Conservation (phyloP, 2,797 vertebrate species). For the Borostomias antarcticus region DNA sequence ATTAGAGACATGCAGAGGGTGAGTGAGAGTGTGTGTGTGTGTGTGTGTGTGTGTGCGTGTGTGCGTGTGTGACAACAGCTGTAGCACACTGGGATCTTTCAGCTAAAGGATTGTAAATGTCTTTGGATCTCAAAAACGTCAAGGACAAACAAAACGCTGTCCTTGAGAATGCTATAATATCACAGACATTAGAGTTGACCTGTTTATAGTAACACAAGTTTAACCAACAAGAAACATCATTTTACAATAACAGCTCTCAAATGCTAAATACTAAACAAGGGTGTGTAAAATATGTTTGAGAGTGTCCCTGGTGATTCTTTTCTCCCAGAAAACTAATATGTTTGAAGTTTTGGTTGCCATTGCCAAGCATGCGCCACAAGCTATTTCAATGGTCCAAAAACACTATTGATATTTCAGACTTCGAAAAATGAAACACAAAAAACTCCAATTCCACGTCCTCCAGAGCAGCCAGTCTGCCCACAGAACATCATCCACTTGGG, state of each 20-base stretch:
- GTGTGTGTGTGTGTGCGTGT: constrained; percentile 39
- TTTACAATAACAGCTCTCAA: constrained; percentile 65
- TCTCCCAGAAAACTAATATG: constrained; percentile 76
- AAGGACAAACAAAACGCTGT: constrained; percentile 20
- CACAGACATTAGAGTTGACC: constrained; percentile 66
- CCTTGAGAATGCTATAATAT: constrained; percentile 47
- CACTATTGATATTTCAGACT: constrained; percentile 76
- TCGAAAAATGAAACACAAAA: constrained; percentile 71
- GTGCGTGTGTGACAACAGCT: constrained; percentile 52
- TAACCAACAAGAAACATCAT: constrained; percentile 40
- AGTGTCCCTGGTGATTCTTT: constrained; percentile 65
- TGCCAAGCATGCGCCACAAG: constrained; percentile 72
- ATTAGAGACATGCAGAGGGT: constrained; percentile 64
- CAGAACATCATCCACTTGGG: constrained; percentile 61
- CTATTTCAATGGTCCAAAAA: constrained; percentile 72
- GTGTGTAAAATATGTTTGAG: constrained; percentile 63
- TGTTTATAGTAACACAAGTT: constrained; percentile 67
- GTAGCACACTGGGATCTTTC: constrained; percentile 51
- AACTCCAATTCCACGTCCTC: constrained; percentile 53
- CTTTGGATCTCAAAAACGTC: background rate
- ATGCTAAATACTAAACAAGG: constrained; percentile 63
- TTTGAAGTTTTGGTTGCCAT: constrained; percentile 76
- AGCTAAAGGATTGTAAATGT: constrained; percentile 1
- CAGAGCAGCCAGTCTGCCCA: constrained; percentile 63
- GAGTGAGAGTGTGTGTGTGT: background rate